These are phyloP conservation scores for Cancer borealis DNA, from an alignment of 2,888 invertebrate species.

Conservation along the genomic window DNA sequence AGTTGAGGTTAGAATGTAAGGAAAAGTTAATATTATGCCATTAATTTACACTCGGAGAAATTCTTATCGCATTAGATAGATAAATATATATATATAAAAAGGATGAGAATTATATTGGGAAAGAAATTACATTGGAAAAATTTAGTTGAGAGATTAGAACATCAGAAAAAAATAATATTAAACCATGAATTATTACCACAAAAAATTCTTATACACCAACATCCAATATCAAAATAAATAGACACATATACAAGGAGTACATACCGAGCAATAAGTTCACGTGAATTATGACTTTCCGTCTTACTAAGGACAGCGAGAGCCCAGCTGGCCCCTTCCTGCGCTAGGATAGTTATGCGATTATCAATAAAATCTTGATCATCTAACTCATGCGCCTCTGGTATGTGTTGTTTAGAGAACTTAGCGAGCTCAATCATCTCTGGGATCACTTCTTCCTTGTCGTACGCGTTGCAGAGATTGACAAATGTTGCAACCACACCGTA, in stretches of 20 bases:
- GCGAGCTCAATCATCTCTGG: conserved; percentile 98
- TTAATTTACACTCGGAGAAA: too few species aligned
- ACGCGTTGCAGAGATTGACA: conserved; percentile 97
- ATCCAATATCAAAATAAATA: neutral
- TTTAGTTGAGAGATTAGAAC: neutral
- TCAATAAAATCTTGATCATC: conserved; percentile 93
- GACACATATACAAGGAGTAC: neutral
- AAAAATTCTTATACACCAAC: neutral
- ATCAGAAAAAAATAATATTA: neutral
- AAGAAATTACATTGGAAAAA: neutral
- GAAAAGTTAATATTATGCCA: too few species aligned
- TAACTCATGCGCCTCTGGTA: conserved; percentile 96
- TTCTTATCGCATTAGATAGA: too few species aligned
- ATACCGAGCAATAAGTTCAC: conserved; percentile 88
- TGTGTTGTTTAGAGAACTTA: conserved; percentile 99
- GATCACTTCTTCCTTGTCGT: conserved; percentile 96
- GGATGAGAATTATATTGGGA: too few species aligned
- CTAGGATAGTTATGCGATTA: conserved; percentile 87
- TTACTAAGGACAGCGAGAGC: conserved; percentile 94
- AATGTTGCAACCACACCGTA: conserved; percentile 96
- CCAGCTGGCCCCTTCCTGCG: conserved; percentile 91
- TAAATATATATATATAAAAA: too few species aligned
- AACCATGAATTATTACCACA: too few species aligned
- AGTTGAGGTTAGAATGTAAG: too few species aligned
- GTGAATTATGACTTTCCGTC: conserved; percentile 95